Evolutionary conservation across 2,797 vertebrate genomes (phyloP).

Genomic region (Diglossa cyanea): DNA sequence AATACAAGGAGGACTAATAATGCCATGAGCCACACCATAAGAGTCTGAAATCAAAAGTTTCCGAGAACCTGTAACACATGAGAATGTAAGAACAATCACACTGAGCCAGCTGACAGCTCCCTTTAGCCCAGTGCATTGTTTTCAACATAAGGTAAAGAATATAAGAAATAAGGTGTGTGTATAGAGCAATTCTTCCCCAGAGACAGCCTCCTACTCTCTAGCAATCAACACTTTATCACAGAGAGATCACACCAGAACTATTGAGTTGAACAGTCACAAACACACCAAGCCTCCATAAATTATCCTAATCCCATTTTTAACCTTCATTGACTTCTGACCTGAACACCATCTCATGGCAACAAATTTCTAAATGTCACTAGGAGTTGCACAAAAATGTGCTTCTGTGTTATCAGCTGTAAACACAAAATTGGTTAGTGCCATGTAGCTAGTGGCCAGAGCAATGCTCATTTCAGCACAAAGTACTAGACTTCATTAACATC

Average conservation of each 20-base stretch:
- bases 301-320: not conserved
- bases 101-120: constrained; percentile 3
- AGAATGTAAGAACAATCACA: not conserved
- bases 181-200: not conserved
- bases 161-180: not conserved
- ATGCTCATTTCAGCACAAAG: not conserved
- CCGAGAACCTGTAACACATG: not conserved
- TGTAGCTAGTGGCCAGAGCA: not conserved
- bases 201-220: not conserved
- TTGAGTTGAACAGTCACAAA: not conserved
- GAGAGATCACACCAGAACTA: not conserved
- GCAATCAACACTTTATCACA: not conserved
- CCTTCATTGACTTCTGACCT: not conserved
- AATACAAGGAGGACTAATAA: not conserved
- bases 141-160: not conserved
- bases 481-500: not conserved
- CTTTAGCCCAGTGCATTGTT: not conserved
- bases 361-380: not conserved
- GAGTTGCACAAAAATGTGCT: not conserved
- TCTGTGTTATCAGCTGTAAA: not conserved
- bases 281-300: not conserved
- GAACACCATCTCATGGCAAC: not conserved
- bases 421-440: not conserved
- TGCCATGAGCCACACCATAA: not conserved
- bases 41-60: not conserved